Evolutionary conservation across 2,113 vertebrate genomes (phyloP), one percentile per base, ranked within the genome.

Genomic region (Terrapene triunguis): DNA sequence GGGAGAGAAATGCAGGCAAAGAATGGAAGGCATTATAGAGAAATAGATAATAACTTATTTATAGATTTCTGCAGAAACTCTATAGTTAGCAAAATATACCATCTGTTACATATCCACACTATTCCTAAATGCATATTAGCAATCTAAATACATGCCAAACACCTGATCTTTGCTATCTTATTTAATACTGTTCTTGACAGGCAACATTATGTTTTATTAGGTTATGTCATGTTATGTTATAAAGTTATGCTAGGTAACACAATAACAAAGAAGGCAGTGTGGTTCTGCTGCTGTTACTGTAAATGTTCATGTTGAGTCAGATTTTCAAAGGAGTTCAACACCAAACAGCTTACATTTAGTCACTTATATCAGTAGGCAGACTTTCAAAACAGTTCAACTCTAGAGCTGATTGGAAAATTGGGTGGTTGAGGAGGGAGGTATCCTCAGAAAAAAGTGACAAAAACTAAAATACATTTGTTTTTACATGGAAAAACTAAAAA

Each of bases 21-120:
- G 96, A 87, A 94, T 27, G 79, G 92, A 84, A 96, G 54, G 95
- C 92, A 88, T 93, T 80, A 91, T 94, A 89, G 65, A 92, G 87
- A 95, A 93, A 90, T 57, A 96, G 95, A 95, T 97, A 96, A 95
- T 98, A 96, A 97, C 96, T 97, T 98, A 97, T 98, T 97, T 97
- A 97, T 94, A 96, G 95, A 93, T 80, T 95, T 97, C 95, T 29
- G 85, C 89, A 97, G 94, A 97, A 97, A 92, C 81, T 93, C 93
- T 88, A 95, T 92, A 96, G 93, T 89, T 97, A 95, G 92, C 92
- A 4, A 87, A 96, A 89, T 94, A 93, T 35, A 82, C 96, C 97
- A 94, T 98, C 97, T 98, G 97, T 96, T 96, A 98, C 97, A 97
- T 90, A 97, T 83, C 59, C 80, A n/a, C 82, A 87, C 51, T 69